A percentile compares a stretch with the other conserved stretches of the same genome.
Evolutionary conservation across 2,888 invertebrate species (phyloP).

Genomic region (Brachylomia viminalis): DNA sequence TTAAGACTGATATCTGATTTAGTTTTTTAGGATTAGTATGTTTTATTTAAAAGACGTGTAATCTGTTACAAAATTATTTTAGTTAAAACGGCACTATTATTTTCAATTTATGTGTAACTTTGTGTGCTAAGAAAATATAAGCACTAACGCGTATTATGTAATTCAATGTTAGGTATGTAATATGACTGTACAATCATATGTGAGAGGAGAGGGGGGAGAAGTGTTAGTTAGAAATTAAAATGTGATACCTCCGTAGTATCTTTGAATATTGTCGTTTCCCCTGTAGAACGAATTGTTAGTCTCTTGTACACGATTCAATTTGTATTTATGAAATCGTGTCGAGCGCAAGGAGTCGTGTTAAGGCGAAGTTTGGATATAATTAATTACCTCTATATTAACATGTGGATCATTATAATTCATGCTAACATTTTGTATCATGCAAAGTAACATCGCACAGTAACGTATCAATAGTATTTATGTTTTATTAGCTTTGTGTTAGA

Average conservation of each 20-base stretch:
- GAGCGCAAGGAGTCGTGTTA: conserved; percentile 40
- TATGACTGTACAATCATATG: conserved; percentile 69
- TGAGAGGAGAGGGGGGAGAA: conserved; percentile 54
- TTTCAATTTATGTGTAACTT: conserved; percentile 72
- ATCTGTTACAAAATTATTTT: conserved; percentile 68
- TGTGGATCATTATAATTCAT: conserved; percentile 71
- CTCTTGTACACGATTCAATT: conserved; percentile 59
- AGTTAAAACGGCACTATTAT: conserved; percentile 84
- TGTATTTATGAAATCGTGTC: conserved; percentile 51
- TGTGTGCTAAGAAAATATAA: conserved; percentile 72
- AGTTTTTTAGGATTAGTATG: conserved; percentile 73
- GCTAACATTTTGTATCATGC: conserved; percentile 80
- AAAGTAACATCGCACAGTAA: conserved; percentile 79
- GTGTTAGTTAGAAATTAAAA: conserved; percentile 77
- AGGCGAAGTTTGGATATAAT: conserved; percentile 57
- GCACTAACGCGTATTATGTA: conserved; percentile 69
- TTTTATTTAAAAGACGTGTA: conserved; percentile 67
- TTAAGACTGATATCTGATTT: conserved; percentile 88
- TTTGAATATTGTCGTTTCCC: conserved; percentile 73
- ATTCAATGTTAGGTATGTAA: conserved; percentile 75
- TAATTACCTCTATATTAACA: conserved; percentile 59
- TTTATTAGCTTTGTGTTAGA: conserved; percentile 81
- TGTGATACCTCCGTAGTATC: conserved; percentile 81
- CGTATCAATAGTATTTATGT: conserved; percentile 74
- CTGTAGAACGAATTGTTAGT: conserved; percentile 75